Percentiles rank a stretch among this genome's conserved stretches.
phyloP scores from a whole-genome alignment of 2,888 invertebrate species.

The Andricus quercusramuli region DNA sequence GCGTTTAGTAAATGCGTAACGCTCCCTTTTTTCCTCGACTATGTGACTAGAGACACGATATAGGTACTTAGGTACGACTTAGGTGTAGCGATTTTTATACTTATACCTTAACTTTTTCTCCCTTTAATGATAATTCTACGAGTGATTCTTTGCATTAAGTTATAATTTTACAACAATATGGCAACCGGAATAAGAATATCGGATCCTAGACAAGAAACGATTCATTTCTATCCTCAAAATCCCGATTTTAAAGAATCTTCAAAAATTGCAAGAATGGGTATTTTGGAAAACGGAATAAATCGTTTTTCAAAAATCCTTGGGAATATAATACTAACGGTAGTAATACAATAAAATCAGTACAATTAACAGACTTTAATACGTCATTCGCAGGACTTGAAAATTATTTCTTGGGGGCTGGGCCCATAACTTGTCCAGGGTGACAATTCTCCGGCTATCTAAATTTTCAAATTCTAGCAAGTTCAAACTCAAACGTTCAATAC shows the following conservation, averaged over 20 bases:
- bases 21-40: conserved; percentile 55
- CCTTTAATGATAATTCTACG: conserved; percentile 50
- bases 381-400: conserved; percentile 8
- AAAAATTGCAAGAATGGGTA: background rate
- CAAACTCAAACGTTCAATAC: no score
- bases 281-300: background rate
- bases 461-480: no score
- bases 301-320: conserved; percentile 1
- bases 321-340: conserved; percentile 40
- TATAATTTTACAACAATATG: conserved; percentile 54
- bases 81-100: conserved; percentile 67
- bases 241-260: background rate
- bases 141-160: conserved; percentile 50
- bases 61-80: conserved; percentile 72
- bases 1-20: conserved; percentile 38
- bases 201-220: conserved; percentile 13
- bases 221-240: background rate
- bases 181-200: conserved; percentile 52
- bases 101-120: conserved; percentile 49
- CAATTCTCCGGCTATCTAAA: no score
- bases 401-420: background rate
- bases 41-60: conserved; percentile 77
- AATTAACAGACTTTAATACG: conserved; percentile 27
- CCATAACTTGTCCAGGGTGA: background rate
- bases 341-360: conserved; percentile 37